phyloP scores from a whole-genome alignment of 1,140 invertebrate species.

The Rhopalosiphum maidis region DNA sequence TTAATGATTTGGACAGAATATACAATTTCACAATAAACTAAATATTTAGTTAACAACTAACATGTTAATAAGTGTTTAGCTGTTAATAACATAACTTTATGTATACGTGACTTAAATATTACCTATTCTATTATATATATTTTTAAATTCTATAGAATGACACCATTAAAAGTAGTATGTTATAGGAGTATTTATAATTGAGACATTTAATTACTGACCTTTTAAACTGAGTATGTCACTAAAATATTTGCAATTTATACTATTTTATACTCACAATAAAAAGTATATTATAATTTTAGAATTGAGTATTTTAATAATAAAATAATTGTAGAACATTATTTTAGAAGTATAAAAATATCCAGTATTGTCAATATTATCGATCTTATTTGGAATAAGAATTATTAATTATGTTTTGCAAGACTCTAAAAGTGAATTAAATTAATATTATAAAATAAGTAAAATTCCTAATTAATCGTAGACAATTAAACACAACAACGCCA shows the following conservation, averaged over 20 bases:
- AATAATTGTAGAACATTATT: not conserved
- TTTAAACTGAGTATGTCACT: not conserved
- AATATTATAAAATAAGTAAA: not conserved
- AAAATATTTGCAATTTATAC: not conserved
- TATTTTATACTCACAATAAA: not conserved
- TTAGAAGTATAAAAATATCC: not conserved
- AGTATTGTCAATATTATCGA: not conserved
- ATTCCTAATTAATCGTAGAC: too few relatives aligned
- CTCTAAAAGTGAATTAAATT: not conserved
- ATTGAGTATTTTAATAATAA: not conserved
- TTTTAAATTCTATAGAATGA: not conserved
- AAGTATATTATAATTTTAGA: not conserved
- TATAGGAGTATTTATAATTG: not conserved
- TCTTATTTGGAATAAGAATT: not conserved
- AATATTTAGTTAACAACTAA: not conserved
- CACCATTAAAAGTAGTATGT: not conserved
- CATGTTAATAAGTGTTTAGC: not conserved
- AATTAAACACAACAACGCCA: too few relatives aligned
- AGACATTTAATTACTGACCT: not conserved
- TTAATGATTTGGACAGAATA: slow-evolving; percentile 5
- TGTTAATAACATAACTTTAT: not conserved
- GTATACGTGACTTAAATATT: not conserved
- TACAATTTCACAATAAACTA: not conserved
- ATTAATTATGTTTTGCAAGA: not conserved
- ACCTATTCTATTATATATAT: not conserved